phyloP scores from a whole-genome alignment of 2,888 invertebrate species.

The Drosophila crucigera region DNA sequence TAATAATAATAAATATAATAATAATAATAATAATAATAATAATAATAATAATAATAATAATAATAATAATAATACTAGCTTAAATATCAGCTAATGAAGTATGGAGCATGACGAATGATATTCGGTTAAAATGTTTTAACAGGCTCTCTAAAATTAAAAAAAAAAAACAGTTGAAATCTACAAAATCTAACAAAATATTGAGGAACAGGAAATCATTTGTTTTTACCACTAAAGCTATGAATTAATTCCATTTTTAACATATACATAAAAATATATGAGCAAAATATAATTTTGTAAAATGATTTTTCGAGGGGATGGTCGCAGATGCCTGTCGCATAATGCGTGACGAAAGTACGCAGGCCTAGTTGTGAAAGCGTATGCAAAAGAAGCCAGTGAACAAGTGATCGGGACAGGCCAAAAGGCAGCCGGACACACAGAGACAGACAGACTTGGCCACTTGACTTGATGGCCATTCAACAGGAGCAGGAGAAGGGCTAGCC shows the following conservation, averaged over 20 bases:
- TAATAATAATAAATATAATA: too few species aligned
- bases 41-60: too few species aligned
- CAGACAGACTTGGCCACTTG: constrained; percentile 14
- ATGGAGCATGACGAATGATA: not conserved
- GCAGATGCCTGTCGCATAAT: not conserved
- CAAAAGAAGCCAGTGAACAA: constrained; percentile 15
- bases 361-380: not conserved
- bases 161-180: not conserved
- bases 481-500: constrained; percentile 25
- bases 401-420: constrained; percentile 25
- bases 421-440: constrained; percentile 14
- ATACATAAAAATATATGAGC: not conserved
- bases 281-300: not conserved
- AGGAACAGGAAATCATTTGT: not conserved
- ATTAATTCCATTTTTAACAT: not conserved
- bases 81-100: too few species aligned
- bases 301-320: not conserved
- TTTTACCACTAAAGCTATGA: not conserved
- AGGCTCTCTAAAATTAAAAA: not conserved
- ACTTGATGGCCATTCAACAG: constrained; percentile 40
- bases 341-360: not conserved
- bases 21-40: too few species aligned
- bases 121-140: not conserved
- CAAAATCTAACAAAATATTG: not conserved
- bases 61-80: too few species aligned